Percentiles rank a stretch among this genome's conserved stretches.
Conservation (phyloP, 2,888 invertebrate species). For the Cheilosia vulpina region DNA sequence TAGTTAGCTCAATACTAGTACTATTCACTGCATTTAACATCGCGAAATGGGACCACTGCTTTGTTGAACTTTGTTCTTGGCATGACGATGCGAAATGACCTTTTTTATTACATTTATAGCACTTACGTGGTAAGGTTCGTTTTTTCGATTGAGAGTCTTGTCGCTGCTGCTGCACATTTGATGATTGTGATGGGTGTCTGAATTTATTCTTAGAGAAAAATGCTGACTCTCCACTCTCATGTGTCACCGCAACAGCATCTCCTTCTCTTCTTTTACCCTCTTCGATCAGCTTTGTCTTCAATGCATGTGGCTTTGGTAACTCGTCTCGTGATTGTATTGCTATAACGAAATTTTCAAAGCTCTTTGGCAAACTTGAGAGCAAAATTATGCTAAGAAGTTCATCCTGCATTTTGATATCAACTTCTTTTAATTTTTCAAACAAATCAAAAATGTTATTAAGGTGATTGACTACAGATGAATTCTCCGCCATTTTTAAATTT, state of each 20-base stretch:
- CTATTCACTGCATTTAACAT: constrained; percentile 15
- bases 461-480: constrained; percentile 4
- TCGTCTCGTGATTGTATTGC: constrained; percentile 31
- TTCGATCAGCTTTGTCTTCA: constrained; percentile 51
- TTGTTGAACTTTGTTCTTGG: constrained; percentile 6
- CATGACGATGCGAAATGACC: constrained; percentile 18
- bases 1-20: not conserved
- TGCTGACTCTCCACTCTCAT: not conserved
- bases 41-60: constrained; percentile 23
- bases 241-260: not conserved
- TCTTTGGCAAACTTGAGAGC: constrained; percentile 21
- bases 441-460: constrained; percentile 21
- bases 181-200: not conserved
- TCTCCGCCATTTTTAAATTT: constrained; percentile 16
- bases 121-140: not conserved
- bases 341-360: constrained; percentile 23
- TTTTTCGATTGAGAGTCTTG: constrained; percentile 1
- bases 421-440: constrained; percentile 20
- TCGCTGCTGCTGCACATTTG: constrained; percentile 2
- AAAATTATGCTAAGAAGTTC: constrained; percentile 35
- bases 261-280: constrained; percentile 47
- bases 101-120: constrained; percentile 41
- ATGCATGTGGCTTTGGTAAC: constrained; percentile 9
- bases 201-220: constrained; percentile 6
- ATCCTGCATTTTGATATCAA: constrained; percentile 20